A percentile compares a stretch with the other conserved stretches of the same genome.
Conservation (phyloP, 2,797 vertebrate genomes). For the Luscinia megarhynchos region DNA sequence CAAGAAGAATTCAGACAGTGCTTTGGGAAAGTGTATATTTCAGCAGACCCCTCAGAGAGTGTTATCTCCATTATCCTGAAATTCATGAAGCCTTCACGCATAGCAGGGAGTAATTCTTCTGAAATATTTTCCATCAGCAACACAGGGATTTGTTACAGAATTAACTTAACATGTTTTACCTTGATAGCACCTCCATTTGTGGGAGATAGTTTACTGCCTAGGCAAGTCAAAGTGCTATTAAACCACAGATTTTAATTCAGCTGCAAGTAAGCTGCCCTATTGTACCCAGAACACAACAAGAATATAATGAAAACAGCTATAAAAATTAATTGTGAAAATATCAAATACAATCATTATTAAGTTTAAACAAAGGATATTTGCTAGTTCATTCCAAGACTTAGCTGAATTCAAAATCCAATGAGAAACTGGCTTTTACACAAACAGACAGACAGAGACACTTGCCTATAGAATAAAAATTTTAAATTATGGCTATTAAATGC, state of each 20-base stretch:
- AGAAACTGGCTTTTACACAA: slow-evolving; percentile 28
- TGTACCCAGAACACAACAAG: slow-evolving; percentile 11
- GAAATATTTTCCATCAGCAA: slow-evolving; percentile 8
- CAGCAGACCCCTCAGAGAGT: background rate
- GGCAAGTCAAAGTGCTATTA: slow-evolving; percentile 47
- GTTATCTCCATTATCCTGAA: slow-evolving; percentile 1
- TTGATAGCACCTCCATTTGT: slow-evolving; percentile 25
- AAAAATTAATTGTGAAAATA: slow-evolving; percentile 59
- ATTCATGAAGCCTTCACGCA: background rate
- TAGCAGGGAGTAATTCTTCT: background rate
- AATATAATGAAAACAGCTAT: slow-evolving; percentile 15
- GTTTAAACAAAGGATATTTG: slow-evolving; percentile 49
- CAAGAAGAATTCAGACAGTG: background rate
- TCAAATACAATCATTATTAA: slow-evolving; percentile 36
- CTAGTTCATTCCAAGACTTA: background rate
- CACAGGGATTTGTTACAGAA: slow-evolving; percentile 20
- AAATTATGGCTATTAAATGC: slow-evolving; percentile 40
- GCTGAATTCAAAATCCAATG: background rate
- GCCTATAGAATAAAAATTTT: background rate
- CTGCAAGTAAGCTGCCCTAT: background rate
- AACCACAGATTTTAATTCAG: slow-evolving; percentile 37
- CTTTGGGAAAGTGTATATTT: background rate
- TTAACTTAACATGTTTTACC: slow-evolving; percentile 29
- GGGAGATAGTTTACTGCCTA: background rate
- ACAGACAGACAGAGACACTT: background rate